Base-by-base conservation (phyloP, 2,113 vertebrate species). In the Pachycephala philippinensis region DNA sequence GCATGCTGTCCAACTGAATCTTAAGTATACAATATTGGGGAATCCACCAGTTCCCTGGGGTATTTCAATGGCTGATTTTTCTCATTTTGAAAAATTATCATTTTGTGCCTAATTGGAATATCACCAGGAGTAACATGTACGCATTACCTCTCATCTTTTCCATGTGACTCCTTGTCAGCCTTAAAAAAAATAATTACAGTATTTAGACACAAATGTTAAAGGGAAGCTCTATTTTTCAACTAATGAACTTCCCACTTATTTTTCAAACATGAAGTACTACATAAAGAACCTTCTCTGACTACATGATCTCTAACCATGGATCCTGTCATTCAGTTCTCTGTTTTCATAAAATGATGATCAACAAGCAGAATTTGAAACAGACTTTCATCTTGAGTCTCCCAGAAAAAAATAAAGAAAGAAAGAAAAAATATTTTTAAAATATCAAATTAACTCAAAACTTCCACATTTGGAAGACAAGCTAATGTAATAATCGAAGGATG, bases 171-270 rank as follows among this genome's bases (percentile, higher is more conserved):
- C 8, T 47, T 82, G n/a, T 17, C 20, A 59, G 27, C 2, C 37
- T 77, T 50, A 21, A 64, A 84, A 89, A 94, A 71, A 63, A 17
- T 3, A 65, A 72, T 26, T 16, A 12, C 45, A 39, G n/a, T 14
- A 40, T 15, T 30, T 66, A 35, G 30, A 54, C 21, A 47, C 2
- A 30, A 31, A 77, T 47, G 7, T 78, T 65, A 70, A 57, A n/a
- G 14, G 10, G 18, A 53, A 89, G 24, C 17, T 89, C 57, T 92
- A 7, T 63, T 81, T 96, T 90, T 71, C 57, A 94, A 11, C 15
- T 49, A 39, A 86, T 53, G 10, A 91, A 47, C n/a, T 92, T 80
- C 17, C 24, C 27, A 54, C 5, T 44, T 78, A 23, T 16, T 87
- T 84, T 81, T 88, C 28, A 84, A 50, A 81, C 7, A 4, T 45